phyloP scores from a whole-genome alignment of 2,888 invertebrate species.

The Pycnomerus fuliginosus region DNA sequence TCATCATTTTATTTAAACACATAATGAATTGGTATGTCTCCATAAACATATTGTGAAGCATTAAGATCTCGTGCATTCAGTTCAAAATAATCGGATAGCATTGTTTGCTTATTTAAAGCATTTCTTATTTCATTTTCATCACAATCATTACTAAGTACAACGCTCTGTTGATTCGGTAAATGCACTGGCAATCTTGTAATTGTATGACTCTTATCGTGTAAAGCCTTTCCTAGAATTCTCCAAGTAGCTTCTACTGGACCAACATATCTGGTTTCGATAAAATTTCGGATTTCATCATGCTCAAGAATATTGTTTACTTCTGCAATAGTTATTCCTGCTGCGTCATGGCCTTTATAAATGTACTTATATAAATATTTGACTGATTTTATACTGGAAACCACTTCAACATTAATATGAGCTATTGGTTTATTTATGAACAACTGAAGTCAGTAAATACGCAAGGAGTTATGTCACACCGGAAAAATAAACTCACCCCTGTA shows the following conservation, averaged over 20 bases:
- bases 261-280: background rate
- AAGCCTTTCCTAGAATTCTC: background rate
- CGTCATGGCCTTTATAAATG: background rate
- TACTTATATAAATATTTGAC: constrained; percentile 3
- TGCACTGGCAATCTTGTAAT: background rate
- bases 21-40: background rate
- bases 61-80: background rate
- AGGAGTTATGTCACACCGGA: too few species aligned
- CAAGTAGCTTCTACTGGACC: background rate
- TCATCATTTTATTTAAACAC: background rate
- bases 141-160: background rate
- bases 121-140: background rate
- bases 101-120: background rate
- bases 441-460: too few species aligned
- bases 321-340: background rate
- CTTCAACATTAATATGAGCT: constrained; percentile 20
- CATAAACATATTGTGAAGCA: background rate
- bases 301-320: background rate
- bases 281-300: background rate
- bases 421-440: too few species aligned
- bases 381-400: background rate
- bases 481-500: too few species aligned
- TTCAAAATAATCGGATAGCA: background rate
- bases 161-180: background rate
- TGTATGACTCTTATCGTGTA: background rate